Conservation (phyloP, 2,888 invertebrate species). For the Scaptodrosophila latifasciaeformis region DNA sequence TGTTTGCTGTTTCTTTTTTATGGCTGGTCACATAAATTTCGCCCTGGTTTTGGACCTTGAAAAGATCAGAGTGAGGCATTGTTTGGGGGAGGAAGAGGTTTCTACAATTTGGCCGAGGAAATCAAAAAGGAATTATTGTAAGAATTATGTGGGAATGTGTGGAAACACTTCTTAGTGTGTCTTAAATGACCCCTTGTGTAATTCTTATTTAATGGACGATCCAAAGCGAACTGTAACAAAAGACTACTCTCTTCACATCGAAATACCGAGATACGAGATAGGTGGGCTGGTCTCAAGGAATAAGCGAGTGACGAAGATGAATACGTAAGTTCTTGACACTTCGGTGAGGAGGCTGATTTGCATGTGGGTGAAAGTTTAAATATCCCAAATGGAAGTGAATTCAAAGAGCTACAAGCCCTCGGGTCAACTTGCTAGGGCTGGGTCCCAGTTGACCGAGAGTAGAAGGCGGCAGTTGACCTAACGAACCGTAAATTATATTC, state of each 20-base stretch:
- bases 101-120: slow-evolving; percentile 25
- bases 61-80: not conserved
- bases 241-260: too few species aligned
- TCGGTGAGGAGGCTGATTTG: too few species aligned
- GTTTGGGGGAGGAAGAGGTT: not conserved
- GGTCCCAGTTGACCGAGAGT: not conserved
- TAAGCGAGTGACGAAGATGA: slow-evolving; percentile 66
- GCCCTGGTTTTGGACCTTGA: slow-evolving; percentile 24
- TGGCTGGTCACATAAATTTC: slow-evolving; percentile 54
- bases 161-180: too few species aligned
- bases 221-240: slow-evolving; percentile 49
- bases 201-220: slow-evolving; percentile 61
- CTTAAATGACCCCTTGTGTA: slow-evolving; percentile 51
- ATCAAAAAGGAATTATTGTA: slow-evolving; percentile 64
- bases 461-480: slow-evolving; percentile 66
- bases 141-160: too few species aligned
- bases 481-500: slow-evolving; percentile 74
- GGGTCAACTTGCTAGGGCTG: slow-evolving; percentile 19
- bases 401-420: not conserved
- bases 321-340: slow-evolving; percentile 57
- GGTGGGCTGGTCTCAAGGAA: slow-evolving; percentile 37
- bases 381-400: too few species aligned
- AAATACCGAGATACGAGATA: too few species aligned
- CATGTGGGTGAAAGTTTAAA: not conserved
- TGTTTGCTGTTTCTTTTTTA: slow-evolving; percentile 55